Conservation (phyloP, 2,113 vertebrate genomes). For the Periophthalmodon schlosseri region DNA sequence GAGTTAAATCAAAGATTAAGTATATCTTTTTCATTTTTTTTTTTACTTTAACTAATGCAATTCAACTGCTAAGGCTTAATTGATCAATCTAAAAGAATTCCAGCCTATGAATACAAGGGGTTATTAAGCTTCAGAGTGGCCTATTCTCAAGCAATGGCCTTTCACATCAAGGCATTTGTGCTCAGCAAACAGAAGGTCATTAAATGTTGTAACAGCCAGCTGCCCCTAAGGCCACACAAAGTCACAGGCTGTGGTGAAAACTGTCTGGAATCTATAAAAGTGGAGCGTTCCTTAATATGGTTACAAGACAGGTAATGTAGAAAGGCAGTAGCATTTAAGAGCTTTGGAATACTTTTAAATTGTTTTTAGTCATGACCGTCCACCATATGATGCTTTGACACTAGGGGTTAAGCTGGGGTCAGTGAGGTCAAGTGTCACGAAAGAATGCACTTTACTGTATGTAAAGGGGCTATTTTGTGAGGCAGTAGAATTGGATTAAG, state of each 20-base stretch:
- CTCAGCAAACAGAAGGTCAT: slow-evolving; percentile 56
- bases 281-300: slow-evolving; percentile 14
- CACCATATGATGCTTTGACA: not conserved
- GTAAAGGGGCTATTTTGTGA: slow-evolving; percentile 14
- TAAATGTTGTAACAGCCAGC: slow-evolving; percentile 51
- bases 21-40: no score
- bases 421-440: slow-evolving; percentile 39
- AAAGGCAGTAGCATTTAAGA: slow-evolving; percentile 14
- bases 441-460: slow-evolving; percentile 35
- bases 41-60: no score
- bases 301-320: slow-evolving; percentile 27
- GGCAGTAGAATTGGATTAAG: slow-evolving; percentile 26
- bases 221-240: slow-evolving; percentile 54
- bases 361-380: not conserved
- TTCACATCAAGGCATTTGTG: slow-evolving; percentile 31
- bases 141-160: slow-evolving; percentile 21
- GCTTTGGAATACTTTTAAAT: not conserved
- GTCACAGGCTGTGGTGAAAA: slow-evolving; percentile 51
- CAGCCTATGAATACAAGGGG: slow-evolving; percentile 23
- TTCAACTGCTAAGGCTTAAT: slow-evolving; percentile 9
- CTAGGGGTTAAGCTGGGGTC: slow-evolving; percentile 30
- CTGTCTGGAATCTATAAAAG: slow-evolving; percentile 42
- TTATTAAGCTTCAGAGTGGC: slow-evolving; percentile 21
- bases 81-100: slow-evolving; percentile 21
- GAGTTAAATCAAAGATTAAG: no score